Base-by-base conservation (phyloP, 92 coral and sea anemone genomes). In the Ricordea florida region DNA sequence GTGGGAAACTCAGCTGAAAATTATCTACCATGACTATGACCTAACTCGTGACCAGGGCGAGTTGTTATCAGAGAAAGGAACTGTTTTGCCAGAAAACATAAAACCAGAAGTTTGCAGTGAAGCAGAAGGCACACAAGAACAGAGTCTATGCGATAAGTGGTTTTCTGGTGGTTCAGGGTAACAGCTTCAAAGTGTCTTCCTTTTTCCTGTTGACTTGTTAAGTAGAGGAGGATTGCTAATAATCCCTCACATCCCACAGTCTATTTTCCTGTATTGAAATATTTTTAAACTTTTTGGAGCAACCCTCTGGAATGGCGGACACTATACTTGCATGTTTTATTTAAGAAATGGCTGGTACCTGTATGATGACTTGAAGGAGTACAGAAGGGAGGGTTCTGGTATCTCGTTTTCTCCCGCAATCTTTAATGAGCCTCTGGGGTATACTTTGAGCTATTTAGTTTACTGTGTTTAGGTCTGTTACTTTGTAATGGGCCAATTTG, bases 291-390 rank as follows among this genome's bases (percentile, higher is more conserved):
- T n/a, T n/a, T n/a, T n/a, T n/a, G n/a, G n/a, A n/a, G n/a, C n/a
- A n/a, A n/a, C n/a, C n/a, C n/a, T n/a, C n/a, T n/a, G n/a, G n/a
- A n/a, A n/a, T n/a, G n/a, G n/a, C n/a, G n/a, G n/a, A n/a, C n/a
- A n/a, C n/a, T n/a, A n/a, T n/a, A n/a, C n/a, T n/a, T n/a, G n/a
- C n/a, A n/a, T n/a, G n/a, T n/a, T n/a, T n/a, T 77, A 41, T 38
- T 47, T 38, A 27, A 28, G 16, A 32, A 48, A 37, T 58, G 35
- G 53, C 62, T 79, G 85, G 85, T 68, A 35, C 36, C 43, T 67
- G 65, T 79, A 79, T 69, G 85, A 79, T 72, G 87, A 74, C 18
- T 28, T 81, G 61, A 71, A 62, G 53, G 85, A 79, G 57, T 79
- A 20, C 31, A 45, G 28, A 49, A 61, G 47, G 32, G 42, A 44